Base-by-base conservation (phyloP, 2,888 invertebrate genomes). In the Caenorhabditis sp. region DNA sequence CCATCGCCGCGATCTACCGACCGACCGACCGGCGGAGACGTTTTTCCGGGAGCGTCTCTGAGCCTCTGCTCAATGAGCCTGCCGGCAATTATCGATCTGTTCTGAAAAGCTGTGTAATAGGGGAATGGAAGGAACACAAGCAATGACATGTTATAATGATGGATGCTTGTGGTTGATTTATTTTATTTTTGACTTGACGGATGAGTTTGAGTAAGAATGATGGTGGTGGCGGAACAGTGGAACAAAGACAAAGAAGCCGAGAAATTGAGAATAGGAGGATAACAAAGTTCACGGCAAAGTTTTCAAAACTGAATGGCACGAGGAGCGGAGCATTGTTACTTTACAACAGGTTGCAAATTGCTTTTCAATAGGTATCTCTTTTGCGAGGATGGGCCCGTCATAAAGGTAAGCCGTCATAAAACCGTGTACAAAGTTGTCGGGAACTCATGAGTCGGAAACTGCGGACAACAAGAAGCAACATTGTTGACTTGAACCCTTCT, bases 91-190 rank as follows among this genome's bases (percentile, higher is more conserved):
- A 76, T 76, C 76, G 76, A 76, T 76, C 47, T 53, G 47, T n/a
- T 53, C 37, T 40, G 62, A 6, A 32, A 15, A n/a, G n/a, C 26
- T 26, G 72, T 67, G 76, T 67, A 67, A 76, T 76, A 76, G 44
- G 37, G 44, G 44, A 55, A 62, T 51, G 74, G 74, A 51, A 50
- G 51, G 61, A 67, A 67, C 72, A 67, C 58, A 58, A 68, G 28
- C 26, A 64, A 58, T 60, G 70, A 71, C 70, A 79, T 71, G 78
- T 79, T 79, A 79, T 65, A 65, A 65, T 79, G 70, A 79, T 78
- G 53, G 78, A 78, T 69, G 69, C 26, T 56, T 51, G 37, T 35
- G 32, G 53, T 62, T 77, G 77, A 77, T 62, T 77, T 61, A 77
- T 77, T 69, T 62, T 69, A 55, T 62, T 53, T 61, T 61, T 55